Evolutionary conservation across 2,113 vertebrate species (phyloP), one percentile per base, ranked within the genome.

Genomic region (Pelecanus crispus): DNA sequence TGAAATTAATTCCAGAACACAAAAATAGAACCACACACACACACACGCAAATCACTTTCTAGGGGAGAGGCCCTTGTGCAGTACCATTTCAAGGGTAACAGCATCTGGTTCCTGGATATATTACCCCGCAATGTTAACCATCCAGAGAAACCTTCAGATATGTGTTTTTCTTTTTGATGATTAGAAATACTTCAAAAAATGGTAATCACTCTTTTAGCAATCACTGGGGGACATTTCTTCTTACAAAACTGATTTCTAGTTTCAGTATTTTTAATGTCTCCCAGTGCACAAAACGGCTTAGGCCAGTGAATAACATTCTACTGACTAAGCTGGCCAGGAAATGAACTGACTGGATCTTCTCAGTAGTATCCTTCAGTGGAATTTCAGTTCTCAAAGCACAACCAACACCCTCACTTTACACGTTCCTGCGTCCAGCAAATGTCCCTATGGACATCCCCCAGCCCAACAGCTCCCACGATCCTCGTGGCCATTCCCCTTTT

Each of bases 1-100:
- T 96, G 92, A 98, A 98, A 98, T 97, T 96, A 97, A 98, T 95
- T 98, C 97, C 95, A 98, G 96, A 93, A 80, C 82, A 97, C 93
- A 97, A 97, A 98, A 97, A 98, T 93, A 98, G 77, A 97, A 97
- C 18, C 77, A 13, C 47, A 31, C 56, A 65, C 53, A 83, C 49
- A 91, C 52, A 86, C 45, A 92, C 52, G 4, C 77, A 94, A 96
- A 97, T 84, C 81, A 77, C 66, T 95, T 94, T 96, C 61, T 58
- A 92, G 85, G 80, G 92, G 81, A 97, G 53, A 88, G 65, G 66
- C 28, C n/a, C 66, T 94, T 94, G 62, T 72, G 66, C 52, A 85
- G 84, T 53, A 84, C 71, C 71, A 84, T 83, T 88, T 87, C 62
- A 87, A 81, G 62, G 56, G 25, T 66, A 92, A 91, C 6, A 65